Conservation (phyloP, 2,888 invertebrate species). For the Drosophila tanythrix region DNA sequence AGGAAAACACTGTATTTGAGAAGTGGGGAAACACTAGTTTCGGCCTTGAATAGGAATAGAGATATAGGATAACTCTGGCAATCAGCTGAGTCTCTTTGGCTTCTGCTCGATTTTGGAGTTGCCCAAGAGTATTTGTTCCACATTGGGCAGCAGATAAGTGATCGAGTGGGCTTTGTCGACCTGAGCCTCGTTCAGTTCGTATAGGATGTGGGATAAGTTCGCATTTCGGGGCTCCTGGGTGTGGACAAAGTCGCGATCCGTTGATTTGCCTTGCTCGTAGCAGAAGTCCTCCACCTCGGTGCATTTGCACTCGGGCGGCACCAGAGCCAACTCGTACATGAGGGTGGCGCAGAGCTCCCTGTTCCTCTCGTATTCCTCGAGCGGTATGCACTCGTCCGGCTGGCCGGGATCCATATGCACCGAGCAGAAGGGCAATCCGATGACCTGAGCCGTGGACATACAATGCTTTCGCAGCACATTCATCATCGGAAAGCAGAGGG, state of each 20-base stretch:
- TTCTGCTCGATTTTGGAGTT: background rate
- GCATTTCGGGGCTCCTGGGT: background rate
- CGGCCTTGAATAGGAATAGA: background rate
- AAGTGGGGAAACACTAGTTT: background rate
- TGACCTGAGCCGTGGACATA: slow-evolving; percentile 9
- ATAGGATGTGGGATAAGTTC: slow-evolving; percentile 20
- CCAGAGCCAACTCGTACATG: slow-evolving; percentile 44
- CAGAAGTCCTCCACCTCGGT: slow-evolving; percentile 34
- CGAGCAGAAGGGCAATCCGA: slow-evolving; percentile 50
- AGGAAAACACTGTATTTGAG: background rate
- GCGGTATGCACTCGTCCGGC: slow-evolving; percentile 30
- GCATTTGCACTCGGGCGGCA: slow-evolving; percentile 51
- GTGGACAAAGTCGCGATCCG: slow-evolving; percentile 32
- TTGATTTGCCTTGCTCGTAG: slow-evolving; percentile 16
- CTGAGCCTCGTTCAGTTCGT: slow-evolving; percentile 34
- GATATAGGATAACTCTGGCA: background rate
- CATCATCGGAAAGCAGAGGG: slow-evolving; percentile 30
- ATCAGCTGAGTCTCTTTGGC: background rate
- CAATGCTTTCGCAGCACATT: slow-evolving; percentile 46
- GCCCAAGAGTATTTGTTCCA: slow-evolving; percentile 24
- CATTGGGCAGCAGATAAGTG: background rate
- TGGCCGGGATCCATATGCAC: slow-evolving; percentile 26
- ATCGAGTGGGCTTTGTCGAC: background rate
- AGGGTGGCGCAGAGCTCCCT: slow-evolving; percentile 24
- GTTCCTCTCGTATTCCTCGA: slow-evolving; percentile 27